Base-by-base conservation (phyloP, 2,797 vertebrate species). In the Microctenopoma stevenorrisi region DNA sequence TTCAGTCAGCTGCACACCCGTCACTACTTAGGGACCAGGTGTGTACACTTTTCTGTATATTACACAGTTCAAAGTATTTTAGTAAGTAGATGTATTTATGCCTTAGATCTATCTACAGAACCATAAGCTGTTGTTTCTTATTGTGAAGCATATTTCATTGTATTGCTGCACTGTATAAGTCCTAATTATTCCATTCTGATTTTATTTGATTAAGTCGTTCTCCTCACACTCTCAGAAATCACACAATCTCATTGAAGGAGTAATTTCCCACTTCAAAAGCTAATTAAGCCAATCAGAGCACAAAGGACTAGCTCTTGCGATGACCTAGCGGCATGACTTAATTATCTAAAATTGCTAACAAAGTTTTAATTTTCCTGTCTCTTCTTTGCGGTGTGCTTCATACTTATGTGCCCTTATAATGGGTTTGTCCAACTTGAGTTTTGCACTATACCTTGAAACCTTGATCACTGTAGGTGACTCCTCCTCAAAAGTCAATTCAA, bases 241-340 rank as follows among this genome's bases (percentile, higher is more conserved):
- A 87, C 79, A 89, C 82, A 64, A 86, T 91, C 84, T 91, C 82
- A 81, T 74, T 89, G 83, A 90, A 88, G 81, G 86, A 85, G 79
- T 91, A 89, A 92, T 92, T 92, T 93, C 78, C 89, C 89, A 89
- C 92, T 93, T 91, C 88, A 92, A 86, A 89, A 88, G 85, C 84
- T 92, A 90, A 93, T 93, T 93, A 93, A 89, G 76, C 73, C 89
- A 93, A 93, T 93, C 91, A 92, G 80, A 87, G 86, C 79, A 89
- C 87, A 90, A 90, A 88, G 83, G 74, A 84, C 73, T 37, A 62
- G 72, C 86, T 89, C 86, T 81, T 80, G 80, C 78, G 78, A 88
- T 89, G 86, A 91, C 91, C 89, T 88, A 90, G 92, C 86, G 77
- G 86, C 72, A 68, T 79, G 73, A 79, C 61, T 85, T 83, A 86